phyloP scores from a whole-genome alignment of 2,797 vertebrate species.

The Lemur catta region DNA sequence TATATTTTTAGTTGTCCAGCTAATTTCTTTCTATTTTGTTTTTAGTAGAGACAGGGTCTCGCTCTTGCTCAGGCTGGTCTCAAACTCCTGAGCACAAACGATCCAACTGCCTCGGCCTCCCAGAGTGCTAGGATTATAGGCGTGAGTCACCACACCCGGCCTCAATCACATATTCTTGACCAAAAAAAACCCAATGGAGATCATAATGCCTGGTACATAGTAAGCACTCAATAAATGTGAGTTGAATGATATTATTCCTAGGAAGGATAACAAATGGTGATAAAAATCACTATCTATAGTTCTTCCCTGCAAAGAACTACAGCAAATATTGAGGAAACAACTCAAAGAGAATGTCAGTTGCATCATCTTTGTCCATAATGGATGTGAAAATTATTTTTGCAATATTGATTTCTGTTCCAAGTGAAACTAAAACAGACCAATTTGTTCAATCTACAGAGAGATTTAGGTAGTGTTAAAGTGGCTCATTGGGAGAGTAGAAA shows the following conservation, averaged over 20 bases:
- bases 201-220: background rate
- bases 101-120: no score
- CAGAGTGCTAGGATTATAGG: no score
- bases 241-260: background rate
- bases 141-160: no score
- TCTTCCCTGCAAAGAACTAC: slow-evolving; percentile 24
- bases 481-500: slow-evolving; percentile 4
- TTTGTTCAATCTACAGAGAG: slow-evolving; percentile 35
- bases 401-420: slow-evolving; percentile 62
- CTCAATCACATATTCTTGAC: background rate
- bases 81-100: no score
- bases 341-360: slow-evolving; percentile 47
- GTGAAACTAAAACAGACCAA: slow-evolving; percentile 56
- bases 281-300: background rate
- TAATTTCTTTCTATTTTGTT: no score
- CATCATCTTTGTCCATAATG: slow-evolving; percentile 52
- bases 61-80: no score
- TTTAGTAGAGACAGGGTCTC: no score
- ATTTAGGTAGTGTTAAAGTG: slow-evolving; percentile 21
- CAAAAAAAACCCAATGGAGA: background rate
- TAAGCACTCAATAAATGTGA: background rate
- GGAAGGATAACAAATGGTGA: background rate
- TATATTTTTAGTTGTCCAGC: no score
- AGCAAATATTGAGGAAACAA: slow-evolving; percentile 49
- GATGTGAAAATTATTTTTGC: slow-evolving; percentile 66